Conservation (phyloP, 1,140 invertebrate species). For the Popillia japonica region DNA sequence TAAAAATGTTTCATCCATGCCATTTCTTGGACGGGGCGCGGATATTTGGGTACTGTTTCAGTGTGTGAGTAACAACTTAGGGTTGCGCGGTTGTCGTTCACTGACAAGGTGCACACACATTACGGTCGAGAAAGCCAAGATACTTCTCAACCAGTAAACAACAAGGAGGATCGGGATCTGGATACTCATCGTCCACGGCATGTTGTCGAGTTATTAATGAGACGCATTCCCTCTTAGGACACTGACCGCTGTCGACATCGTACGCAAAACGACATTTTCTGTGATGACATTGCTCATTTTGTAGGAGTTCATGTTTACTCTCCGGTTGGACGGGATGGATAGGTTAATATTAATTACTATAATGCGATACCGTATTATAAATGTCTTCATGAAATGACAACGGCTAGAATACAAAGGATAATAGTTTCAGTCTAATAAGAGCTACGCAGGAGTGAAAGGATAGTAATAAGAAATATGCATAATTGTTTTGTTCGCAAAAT, state of each 20-base stretch:
- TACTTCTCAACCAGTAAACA: not conserved
- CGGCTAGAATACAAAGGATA: no score
- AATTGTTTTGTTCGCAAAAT: no score
- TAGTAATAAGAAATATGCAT: no score
- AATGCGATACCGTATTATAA: not conserved
- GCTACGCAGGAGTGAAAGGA: no score
- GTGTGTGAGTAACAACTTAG: not conserved
- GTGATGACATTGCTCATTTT: not conserved
- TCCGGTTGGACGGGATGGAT: not conserved
- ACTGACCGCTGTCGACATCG: constrained; percentile 31
- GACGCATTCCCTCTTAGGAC: constrained; percentile 32
- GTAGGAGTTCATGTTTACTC: not conserved
- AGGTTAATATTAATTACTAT: constrained; percentile 8
- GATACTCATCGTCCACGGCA: not conserved
- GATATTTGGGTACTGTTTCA: not conserved
- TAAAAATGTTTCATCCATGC: not conserved
- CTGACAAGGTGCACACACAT: not conserved
- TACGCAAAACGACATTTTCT: constrained; percentile 24
- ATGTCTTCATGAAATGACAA: not conserved
- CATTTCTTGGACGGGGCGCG: not conserved
- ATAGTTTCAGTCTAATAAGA: no score
- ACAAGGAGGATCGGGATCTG: not conserved
- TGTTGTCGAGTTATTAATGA: constrained; percentile 38
- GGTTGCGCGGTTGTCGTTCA: not conserved
- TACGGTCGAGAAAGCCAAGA: not conserved